These are phyloP conservation scores for Drosophila vallismaia DNA, from an alignment of 2,888 invertebrate species.

Conservation along the genomic window DNA sequence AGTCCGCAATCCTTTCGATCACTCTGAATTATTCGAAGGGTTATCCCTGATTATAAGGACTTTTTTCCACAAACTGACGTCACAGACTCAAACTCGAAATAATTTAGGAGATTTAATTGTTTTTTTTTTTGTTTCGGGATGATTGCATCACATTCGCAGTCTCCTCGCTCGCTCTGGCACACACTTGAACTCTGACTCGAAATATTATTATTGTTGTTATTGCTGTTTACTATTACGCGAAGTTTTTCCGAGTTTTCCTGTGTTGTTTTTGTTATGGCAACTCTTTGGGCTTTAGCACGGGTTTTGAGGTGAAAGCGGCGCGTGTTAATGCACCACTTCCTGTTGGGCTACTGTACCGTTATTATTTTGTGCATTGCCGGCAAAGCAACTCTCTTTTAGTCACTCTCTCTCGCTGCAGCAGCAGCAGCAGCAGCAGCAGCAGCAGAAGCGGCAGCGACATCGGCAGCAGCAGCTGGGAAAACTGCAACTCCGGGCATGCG, in stretches of 20 bases:
- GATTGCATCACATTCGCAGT: slow-evolving; percentile 64
- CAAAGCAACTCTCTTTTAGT: slow-evolving; percentile 22
- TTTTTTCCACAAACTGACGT: neutral
- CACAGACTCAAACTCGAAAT: slow-evolving; percentile 2
- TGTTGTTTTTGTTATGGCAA: slow-evolving; percentile 22
- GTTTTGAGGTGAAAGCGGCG: slow-evolving; percentile 59
- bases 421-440: slow-evolving; percentile 27
- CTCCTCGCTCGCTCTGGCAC: slow-evolving; percentile 5
- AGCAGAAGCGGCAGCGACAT: slow-evolving; percentile 42
- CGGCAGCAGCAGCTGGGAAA: slow-evolving; percentile 40
- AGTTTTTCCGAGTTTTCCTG: slow-evolving; percentile 20
- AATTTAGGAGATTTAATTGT: neutral
- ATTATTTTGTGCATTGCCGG: slow-evolving; percentile 72
- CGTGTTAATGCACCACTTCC: slow-evolving; percentile 82
- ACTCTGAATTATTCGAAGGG: neutral
- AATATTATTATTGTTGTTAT: slow-evolving; percentile 28
- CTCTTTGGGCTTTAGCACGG: slow-evolving; percentile 33
- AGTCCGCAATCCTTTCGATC: neutral
- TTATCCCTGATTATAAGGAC: neutral
- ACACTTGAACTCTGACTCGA: slow-evolving; percentile 9
- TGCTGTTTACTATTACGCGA: slow-evolving; percentile 37
- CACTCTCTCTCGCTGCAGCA: slow-evolving; percentile 24
- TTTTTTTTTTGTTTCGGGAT: slow-evolving; percentile 36
- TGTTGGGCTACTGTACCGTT: slow-evolving; percentile 78
- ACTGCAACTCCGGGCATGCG: slow-evolving; percentile 79